Percentiles rank a stretch among this genome's conserved stretches.
Conservation (phyloP, 1,140 invertebrate species). For the Drosophila navojoa region DNA sequence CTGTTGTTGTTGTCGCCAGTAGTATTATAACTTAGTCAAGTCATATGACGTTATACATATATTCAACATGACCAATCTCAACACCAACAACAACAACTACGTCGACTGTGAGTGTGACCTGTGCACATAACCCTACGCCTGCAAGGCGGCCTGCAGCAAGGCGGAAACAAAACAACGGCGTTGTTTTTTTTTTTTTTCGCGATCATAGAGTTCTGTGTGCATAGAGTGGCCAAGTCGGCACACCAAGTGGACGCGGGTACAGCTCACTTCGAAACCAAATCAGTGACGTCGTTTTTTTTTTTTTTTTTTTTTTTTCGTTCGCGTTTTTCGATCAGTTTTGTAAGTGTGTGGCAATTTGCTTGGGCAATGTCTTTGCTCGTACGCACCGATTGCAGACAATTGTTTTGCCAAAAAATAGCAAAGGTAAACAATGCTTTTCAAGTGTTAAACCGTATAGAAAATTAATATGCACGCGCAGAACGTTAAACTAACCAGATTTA, state of each 20-base stretch:
- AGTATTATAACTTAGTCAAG: no score
- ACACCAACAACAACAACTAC: slow-evolving; percentile 3
- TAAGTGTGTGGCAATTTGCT: background rate
- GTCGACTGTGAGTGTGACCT: slow-evolving; percentile 19
- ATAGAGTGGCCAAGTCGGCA: no score
- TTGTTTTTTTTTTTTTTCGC: no score
- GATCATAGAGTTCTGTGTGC: no score
- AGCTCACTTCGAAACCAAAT: slow-evolving; percentile 15
- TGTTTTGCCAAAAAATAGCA: background rate
- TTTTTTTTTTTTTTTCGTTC: no score
- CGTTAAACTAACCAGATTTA: slow-evolving; percentile 50
- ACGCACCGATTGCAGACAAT: slow-evolving; percentile 19
- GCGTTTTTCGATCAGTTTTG: background rate
- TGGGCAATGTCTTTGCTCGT: background rate
- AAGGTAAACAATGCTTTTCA: slow-evolving; percentile 17
- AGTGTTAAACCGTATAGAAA: slow-evolving; percentile 17
- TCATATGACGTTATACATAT: background rate
- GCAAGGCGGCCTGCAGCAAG: no score
- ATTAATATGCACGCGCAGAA: slow-evolving; percentile 30
- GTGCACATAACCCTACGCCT: slow-evolving; percentile 73
- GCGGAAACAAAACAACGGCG: no score
- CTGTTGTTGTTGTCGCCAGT: background rate
- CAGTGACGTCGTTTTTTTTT: background rate
- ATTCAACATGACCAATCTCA: background rate
- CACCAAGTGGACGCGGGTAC: no score